phyloP scores from a whole-genome alignment of 2,888 invertebrate genomes.

The Eulithis prunata region DNA sequence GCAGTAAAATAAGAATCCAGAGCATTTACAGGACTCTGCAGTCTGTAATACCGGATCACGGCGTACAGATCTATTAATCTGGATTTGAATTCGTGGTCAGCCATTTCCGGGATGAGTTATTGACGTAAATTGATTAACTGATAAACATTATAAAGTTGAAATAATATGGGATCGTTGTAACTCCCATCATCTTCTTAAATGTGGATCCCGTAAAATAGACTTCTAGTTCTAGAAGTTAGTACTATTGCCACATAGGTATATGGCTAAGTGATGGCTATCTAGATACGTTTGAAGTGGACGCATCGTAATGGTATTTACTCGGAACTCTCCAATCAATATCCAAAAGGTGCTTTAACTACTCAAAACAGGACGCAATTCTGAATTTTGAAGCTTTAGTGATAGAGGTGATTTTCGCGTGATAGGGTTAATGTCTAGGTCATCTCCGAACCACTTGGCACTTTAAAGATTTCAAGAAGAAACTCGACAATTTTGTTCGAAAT shows the following conservation, averaged over 20 bases:
- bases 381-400: background rate
- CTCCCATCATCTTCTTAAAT: background rate
- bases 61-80: no score
- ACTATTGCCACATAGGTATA: slow-evolving; percentile 42
- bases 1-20: no score
- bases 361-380: slow-evolving; percentile 12
- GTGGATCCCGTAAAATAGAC: background rate
- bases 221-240: slow-evolving; percentile 1
- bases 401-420: slow-evolving; percentile 35
- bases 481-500: slow-evolving; percentile 73
- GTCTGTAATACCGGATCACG: no score
- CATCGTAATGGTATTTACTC: slow-evolving; percentile 76
- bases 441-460: slow-evolving; percentile 52
- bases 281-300: slow-evolving; percentile 62
- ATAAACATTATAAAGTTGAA: no score
- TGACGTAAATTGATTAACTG: no score
- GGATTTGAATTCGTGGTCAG: no score
- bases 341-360: slow-evolving; percentile 48
- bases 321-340: slow-evolving; percentile 42
- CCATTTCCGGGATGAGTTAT: no score
- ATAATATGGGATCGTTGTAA: no score
- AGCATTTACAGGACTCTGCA: no score
- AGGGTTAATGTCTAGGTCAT: slow-evolving; percentile 48
- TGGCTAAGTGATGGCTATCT: slow-evolving; percentile 65
- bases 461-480: slow-evolving; percentile 67